Percentiles rank a stretch among this genome's conserved stretches.
phyloP scores from a whole-genome alignment of 2,888 invertebrate genomes.

The Drosophila vallismaia region DNA sequence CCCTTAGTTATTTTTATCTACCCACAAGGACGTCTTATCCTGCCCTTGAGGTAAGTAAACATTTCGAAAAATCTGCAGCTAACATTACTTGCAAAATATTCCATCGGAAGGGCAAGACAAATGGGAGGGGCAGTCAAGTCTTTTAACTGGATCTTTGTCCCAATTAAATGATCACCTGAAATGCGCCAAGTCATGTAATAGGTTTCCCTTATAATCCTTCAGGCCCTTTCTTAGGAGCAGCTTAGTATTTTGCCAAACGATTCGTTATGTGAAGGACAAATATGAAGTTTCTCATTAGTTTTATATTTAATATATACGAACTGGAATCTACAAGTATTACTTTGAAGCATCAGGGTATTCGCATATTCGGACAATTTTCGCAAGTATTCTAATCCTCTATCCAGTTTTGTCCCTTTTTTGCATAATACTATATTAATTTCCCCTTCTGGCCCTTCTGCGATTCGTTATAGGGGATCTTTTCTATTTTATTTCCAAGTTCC shows the following conservation, averaged over 20 bases:
- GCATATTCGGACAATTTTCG: too few relatives aligned
- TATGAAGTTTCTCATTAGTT: not conserved
- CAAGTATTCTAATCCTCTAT: constrained; percentile 5
- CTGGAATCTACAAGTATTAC: too few relatives aligned
- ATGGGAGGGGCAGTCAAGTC: constrained; percentile 6
- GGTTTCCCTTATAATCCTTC: not conserved
- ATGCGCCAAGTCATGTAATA: constrained; percentile 62
- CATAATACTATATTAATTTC: constrained; percentile 47
- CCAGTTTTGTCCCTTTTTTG: constrained; percentile 35
- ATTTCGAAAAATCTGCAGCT: constrained; percentile 43
- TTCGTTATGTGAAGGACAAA: not conserved
- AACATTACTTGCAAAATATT: constrained; percentile 61
- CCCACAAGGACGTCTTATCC: constrained; percentile 56
- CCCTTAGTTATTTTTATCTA: constrained; percentile 66
- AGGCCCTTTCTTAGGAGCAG: not conserved
- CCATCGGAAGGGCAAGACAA: not conserved
- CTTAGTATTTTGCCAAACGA: not conserved
- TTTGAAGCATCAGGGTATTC: too few relatives aligned
- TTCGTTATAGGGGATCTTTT: constrained; percentile 59
- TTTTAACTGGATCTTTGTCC: constrained; percentile 59
- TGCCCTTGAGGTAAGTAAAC: constrained; percentile 55
- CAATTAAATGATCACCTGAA: constrained; percentile 67
- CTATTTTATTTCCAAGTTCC: constrained; percentile 53
- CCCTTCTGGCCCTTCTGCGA: constrained; percentile 27
- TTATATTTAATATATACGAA: too few relatives aligned